Conservation (phyloP, 1,140 invertebrate genomes). For the Drosophila persimilis region DNA sequence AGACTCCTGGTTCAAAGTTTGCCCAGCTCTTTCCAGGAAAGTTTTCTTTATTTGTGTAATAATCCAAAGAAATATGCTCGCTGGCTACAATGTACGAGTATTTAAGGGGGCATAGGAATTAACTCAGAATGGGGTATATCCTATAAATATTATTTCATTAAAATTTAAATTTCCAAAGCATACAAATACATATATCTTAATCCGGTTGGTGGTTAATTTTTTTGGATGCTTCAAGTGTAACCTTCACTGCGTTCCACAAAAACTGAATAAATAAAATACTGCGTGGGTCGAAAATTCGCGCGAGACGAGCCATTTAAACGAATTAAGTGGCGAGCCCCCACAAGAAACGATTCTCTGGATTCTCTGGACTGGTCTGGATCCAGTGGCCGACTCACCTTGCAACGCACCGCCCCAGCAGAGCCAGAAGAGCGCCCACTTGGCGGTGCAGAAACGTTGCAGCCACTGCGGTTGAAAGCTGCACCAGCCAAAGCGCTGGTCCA, state of each 20-base stretch:
- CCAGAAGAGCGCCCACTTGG: constrained; percentile 93
- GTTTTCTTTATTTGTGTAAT: constrained; percentile 21
- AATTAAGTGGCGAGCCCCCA: constrained; percentile 57
- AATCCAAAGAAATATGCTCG: constrained; percentile 13
- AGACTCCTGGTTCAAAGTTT: constrained; percentile 27
- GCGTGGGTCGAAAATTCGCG: constrained; percentile 35
- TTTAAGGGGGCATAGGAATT: too few species aligned
- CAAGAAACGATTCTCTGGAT: constrained; percentile 10
- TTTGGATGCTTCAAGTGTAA: not conserved
- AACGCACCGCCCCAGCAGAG: constrained; percentile 92
- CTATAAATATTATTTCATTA: not conserved
- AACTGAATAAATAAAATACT: constrained; percentile 11
- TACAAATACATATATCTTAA: not conserved
- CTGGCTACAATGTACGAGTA: constrained; percentile 13
- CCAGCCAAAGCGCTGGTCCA: constrained; percentile 83
- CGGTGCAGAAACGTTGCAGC: constrained; percentile 89
- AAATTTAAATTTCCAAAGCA: too few species aligned
- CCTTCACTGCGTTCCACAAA: not conserved
- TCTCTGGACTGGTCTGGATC: not conserved
- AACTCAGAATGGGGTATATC: not conserved
- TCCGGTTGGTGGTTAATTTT: not conserved
- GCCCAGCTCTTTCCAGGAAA: constrained; percentile 21
- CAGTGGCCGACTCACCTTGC: constrained; percentile 86
- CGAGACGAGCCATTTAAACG: constrained; percentile 41
- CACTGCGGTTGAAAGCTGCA: constrained; percentile 87